Conservation (phyloP, 2,888 invertebrate species). For the Anorthoa munda region DNA sequence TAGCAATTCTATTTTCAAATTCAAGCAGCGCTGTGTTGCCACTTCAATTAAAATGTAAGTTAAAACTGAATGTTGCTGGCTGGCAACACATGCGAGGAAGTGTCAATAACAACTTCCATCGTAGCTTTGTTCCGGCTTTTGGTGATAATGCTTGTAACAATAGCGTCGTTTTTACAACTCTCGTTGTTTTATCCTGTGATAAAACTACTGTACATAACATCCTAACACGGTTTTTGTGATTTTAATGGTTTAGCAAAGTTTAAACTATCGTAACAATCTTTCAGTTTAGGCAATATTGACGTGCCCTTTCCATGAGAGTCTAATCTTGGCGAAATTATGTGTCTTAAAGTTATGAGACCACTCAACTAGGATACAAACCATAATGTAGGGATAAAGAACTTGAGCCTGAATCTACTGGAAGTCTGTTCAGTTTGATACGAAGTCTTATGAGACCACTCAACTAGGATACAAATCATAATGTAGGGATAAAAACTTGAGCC, state of each 20-base stretch:
- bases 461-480: too few species aligned
- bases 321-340: too few species aligned
- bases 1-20: constrained; percentile 27
- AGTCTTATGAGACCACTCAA: too few species aligned
- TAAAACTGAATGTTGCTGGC: constrained; percentile 29
- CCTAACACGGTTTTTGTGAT: not conserved
- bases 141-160: constrained; percentile 17
- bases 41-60: constrained; percentile 36
- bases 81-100: constrained; percentile 41
- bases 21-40: constrained; percentile 17
- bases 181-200: not conserved
- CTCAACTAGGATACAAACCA: too few species aligned
- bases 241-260: not conserved
- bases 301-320: too few species aligned
- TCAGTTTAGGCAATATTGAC: too few species aligned
- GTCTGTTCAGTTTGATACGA: too few species aligned
- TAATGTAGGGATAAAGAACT: too few species aligned
- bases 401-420: too few species aligned
- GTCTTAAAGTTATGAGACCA: too few species aligned
- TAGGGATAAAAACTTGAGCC: too few species aligned
- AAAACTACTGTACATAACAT: not conserved
- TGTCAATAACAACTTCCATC: constrained; percentile 44
- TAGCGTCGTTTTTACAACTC: not conserved
- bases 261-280: too few species aligned
- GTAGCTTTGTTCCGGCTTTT: constrained; percentile 33